These are phyloP conservation scores for Pollenia angustigena DNA, from an alignment of 2,888 invertebrate species.

Conservation along the genomic window DNA sequence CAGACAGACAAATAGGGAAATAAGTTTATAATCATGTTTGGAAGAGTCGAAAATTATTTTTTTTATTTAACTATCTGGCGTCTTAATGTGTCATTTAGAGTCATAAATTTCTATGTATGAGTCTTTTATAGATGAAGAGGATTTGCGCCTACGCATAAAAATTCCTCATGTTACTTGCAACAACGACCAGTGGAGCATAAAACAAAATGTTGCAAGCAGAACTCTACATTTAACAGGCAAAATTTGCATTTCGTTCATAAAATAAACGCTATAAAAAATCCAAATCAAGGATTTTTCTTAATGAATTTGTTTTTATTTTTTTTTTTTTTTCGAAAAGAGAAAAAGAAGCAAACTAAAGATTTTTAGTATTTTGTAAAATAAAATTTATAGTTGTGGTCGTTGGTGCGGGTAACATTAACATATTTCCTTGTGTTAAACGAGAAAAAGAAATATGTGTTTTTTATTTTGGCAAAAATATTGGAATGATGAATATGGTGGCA, in stretches of 20 bases:
- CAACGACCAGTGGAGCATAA: conserved; percentile 58
- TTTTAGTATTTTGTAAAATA: conserved; percentile 46
- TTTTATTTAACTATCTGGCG: conserved; percentile 65
- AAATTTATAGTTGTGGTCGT: conserved; percentile 56
- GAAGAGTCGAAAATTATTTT: neutral
- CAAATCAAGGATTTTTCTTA: conserved; percentile 58
- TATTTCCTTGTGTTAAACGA: conserved; percentile 54
- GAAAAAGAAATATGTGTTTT: conserved; percentile 15
- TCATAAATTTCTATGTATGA: conserved; percentile 72
- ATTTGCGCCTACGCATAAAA: conserved; percentile 76
- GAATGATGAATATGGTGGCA: conserved; percentile 62
- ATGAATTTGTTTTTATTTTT: neutral
- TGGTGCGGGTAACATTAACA: conserved; percentile 41
- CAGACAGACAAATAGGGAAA: conserved; percentile 50
- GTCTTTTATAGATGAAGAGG: conserved; percentile 69
- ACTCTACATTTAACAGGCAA: conserved; percentile 20
- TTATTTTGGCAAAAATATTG: conserved; percentile 18
- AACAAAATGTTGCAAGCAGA: conserved; percentile 47
- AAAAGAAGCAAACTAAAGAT: neutral
- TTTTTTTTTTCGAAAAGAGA: neutral
- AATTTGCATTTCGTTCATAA: conserved; percentile 39
- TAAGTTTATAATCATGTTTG: conserved; percentile 41
- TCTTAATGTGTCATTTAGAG: conserved; percentile 75
- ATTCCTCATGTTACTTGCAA: conserved; percentile 69
- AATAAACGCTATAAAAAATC: conserved; percentile 54